phyloP scores from a whole-genome alignment of 2,888 invertebrate species.

The Ethmia dodecea region DNA sequence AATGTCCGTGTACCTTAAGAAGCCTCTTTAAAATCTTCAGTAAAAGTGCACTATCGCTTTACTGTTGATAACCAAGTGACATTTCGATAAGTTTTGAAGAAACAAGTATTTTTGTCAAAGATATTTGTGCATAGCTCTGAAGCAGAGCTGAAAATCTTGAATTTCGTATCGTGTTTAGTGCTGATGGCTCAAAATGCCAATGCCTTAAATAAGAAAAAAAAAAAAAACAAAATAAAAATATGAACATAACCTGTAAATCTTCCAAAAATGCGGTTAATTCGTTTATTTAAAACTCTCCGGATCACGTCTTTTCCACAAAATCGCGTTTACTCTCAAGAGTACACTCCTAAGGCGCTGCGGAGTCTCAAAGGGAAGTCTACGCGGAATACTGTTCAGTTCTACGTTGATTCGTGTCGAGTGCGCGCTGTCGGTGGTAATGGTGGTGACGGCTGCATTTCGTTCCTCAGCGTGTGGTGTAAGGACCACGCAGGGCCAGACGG shows the following conservation, averaged over 20 bases:
- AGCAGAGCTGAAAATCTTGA: no score
- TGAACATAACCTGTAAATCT: background rate
- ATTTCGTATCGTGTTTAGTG: no score
- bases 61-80: no score
- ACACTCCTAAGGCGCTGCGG: conserved; percentile 49
- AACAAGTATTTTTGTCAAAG: no score
- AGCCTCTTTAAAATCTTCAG: no score
- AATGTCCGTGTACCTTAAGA: no score
- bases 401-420: conserved; percentile 84
- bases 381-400: conserved; percentile 69
- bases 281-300: conserved; percentile 27
- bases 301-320: conserved; percentile 14
- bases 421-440: conserved; percentile 90
- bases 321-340: conserved; percentile 26
- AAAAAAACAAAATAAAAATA: background rate
- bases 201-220: no score
- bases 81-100: no score
- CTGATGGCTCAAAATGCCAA: no score
- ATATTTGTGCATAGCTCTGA: no score
- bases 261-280: conserved; percentile 28
- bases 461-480: conserved; percentile 88
- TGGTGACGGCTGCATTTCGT: conserved; percentile 95
- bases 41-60: no score
- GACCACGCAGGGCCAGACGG: conserved; percentile 96
- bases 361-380: conserved; percentile 62